Percentiles rank a stretch among this genome's conserved stretches.
phyloP scores from a whole-genome alignment of 2,113 vertebrate species.

The Tonatia bakeri region DNA sequence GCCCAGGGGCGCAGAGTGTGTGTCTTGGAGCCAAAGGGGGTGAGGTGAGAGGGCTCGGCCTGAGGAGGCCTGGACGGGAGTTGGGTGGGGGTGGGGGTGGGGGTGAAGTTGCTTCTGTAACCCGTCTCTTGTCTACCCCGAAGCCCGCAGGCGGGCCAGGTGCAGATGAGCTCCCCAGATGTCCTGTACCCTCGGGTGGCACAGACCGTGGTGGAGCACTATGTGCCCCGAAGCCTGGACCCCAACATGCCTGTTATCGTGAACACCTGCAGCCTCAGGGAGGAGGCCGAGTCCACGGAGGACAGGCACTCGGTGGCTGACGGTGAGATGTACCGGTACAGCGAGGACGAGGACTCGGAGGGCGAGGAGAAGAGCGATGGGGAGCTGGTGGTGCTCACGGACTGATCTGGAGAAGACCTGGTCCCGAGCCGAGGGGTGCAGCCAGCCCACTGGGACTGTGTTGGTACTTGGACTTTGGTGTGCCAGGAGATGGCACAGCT shows the following conservation, averaged over 20 bases:
- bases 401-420: constrained; percentile 77
- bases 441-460: background rate
- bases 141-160: constrained; percentile 88
- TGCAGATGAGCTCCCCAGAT: constrained; percentile 84
- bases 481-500: background rate
- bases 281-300: constrained; percentile 71
- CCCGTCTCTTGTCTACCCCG: background rate
- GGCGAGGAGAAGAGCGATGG: constrained; percentile 91
- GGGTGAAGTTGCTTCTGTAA: rapidly evolving
- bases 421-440: background rate
- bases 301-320: constrained; percentile 76
- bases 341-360: constrained; percentile 93
- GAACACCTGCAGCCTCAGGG: constrained; percentile 82
- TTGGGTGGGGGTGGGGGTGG: rapidly evolving
- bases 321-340: constrained; percentile 86
- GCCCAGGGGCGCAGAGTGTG: background rate
- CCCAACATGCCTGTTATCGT: constrained; percentile 84
- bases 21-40: background rate
- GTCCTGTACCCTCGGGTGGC: constrained; percentile 85
- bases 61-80: background rate
- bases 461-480: constrained; percentile 43
- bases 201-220: constrained; percentile 88
- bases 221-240: constrained; percentile 84
- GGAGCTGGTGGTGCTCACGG: constrained; percentile 94
- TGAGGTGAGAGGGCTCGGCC: background rate